Base-by-base conservation (phyloP, 2,113 vertebrate genomes). In the Pachycephala philippinensis region DNA sequence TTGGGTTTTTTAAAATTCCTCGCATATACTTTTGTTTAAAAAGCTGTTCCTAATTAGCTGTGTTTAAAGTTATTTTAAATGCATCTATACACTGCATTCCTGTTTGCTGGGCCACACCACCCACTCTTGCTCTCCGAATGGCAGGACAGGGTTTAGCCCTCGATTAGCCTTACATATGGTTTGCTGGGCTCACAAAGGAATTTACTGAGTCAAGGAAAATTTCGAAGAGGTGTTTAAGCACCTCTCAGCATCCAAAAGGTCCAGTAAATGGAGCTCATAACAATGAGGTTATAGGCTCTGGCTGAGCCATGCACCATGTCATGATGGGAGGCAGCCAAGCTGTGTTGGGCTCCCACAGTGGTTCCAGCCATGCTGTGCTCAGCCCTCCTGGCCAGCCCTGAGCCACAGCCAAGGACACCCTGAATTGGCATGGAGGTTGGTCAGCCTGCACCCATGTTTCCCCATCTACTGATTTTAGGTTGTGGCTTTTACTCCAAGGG, bases 211-310 rank as follows among this genome's bases (percentile, higher is more conserved):
- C 45, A 72, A 64, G 53, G 61, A 87, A 72, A 91, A 72, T 53
- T 89, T 91, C 89, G 79, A n/a, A 87, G 75, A 89, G 89, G 70
- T 65, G 57, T 69, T 94, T 84, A 90, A 84, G 27, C 30, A 76
- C 31, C 28, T 82, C 53, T 27, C 16, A 42, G 28, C 26, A 49
- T 79, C 84, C 89, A 57, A 45, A 19, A 78, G 28, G 40, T 60
- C 17, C 74, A 40, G n/a, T 65, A 85, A 91, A 72, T 1, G 15
- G 31, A 15, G 49, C 40, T 76, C 12, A 23, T 68, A 64, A 64
- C 47, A 68, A n/a, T 35, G 65, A 91, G 30, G 61, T 57, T 1
- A 10, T 24, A 30, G 69, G 69, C 27, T 76, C 33, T 72, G 83
- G 40, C 71, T 60, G 45, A 89, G 75, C 65, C 65, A 39, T 0